Percentiles rank a stretch among this genome's conserved stretches.
Conservation (phyloP, 92 coral and sea anemone species). For the Actinernus sp. region DNA sequence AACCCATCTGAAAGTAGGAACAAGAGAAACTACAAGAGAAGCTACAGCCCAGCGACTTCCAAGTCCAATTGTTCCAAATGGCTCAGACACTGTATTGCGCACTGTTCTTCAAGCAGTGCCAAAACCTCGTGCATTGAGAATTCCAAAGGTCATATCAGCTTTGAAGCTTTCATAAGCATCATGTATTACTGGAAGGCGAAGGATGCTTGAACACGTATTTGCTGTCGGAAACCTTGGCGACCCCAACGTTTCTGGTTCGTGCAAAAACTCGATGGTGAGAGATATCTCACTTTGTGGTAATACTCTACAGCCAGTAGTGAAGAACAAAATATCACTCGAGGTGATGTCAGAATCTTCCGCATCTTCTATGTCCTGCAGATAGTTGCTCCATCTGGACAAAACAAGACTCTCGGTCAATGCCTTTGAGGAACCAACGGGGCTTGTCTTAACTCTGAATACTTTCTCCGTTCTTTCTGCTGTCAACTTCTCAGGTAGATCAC, state of each 20-base stretch:
- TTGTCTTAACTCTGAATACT: conserved; percentile 51
- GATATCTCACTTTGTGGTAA: conserved; percentile 43
- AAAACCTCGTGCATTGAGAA: conserved; percentile 67
- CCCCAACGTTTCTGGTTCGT: conserved; percentile 44
- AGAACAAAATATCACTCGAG: conserved; percentile 72
- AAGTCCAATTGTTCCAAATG: no score
- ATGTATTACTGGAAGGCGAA: conserved; percentile 67
- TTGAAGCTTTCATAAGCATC: conserved; percentile 59
- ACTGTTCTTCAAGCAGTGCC: conserved; percentile 70
- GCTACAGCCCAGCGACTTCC: no score
- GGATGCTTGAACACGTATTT: conserved; percentile 64
- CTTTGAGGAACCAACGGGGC: conserved; percentile 69
- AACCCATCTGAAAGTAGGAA: no score
- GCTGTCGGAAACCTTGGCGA: conserved; percentile 72
- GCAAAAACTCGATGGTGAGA: conserved; percentile 64
- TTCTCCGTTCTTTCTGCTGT: conserved; percentile 64
- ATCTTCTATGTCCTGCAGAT: conserved; percentile 83
- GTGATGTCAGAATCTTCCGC: conserved; percentile 65
- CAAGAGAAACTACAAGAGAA: no score
- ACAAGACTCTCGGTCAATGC: conserved; percentile 65
- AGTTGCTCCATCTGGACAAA: conserved; percentile 75
- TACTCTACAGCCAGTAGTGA: conserved; percentile 70
- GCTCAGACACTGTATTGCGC: no score
- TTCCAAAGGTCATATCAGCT: conserved; percentile 73
- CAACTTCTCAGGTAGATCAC: conserved; percentile 41